These are phyloP conservation scores for Physeter macrocephalus DNA, from an alignment of 2,113 vertebrate genomes.

Conservation along the genomic window DNA sequence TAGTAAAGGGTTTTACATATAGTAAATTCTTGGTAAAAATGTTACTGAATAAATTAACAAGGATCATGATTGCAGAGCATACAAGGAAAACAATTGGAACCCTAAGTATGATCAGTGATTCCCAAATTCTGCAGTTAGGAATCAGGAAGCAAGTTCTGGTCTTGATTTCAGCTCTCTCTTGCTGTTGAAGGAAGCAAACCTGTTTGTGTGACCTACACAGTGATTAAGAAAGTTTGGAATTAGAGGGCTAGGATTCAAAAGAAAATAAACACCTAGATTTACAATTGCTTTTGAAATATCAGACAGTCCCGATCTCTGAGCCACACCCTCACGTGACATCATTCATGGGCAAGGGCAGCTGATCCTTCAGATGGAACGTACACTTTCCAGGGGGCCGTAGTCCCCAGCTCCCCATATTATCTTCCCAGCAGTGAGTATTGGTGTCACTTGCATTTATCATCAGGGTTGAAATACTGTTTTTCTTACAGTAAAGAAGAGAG, in stretches of 20 bases:
- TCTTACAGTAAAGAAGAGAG: background rate
- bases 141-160: background rate
- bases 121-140: background rate
- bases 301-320: background rate
- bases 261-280: background rate
- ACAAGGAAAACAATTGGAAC: background rate
- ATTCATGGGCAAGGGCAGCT: rapidly evolving
- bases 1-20: background rate
- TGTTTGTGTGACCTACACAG: background rate
- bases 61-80: background rate
- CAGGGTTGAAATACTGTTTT: background rate
- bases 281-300: background rate
- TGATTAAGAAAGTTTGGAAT: background rate
- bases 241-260: background rate
- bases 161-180: background rate
- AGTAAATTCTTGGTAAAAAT: background rate
- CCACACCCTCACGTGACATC: background rate
- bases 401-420: background rate
- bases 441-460: background rate
- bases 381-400: background rate
- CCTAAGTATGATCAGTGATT: background rate
- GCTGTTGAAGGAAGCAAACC: background rate
- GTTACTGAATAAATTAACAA: background rate
- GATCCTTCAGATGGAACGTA: background rate
- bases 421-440: background rate